A percentile compares a stretch with the other conserved stretches of the same genome.
These are phyloP conservation scores for Odocoileus hemionus DNA, from an alignment of 2,113 vertebrate species.

Conservation along the genomic window DNA sequence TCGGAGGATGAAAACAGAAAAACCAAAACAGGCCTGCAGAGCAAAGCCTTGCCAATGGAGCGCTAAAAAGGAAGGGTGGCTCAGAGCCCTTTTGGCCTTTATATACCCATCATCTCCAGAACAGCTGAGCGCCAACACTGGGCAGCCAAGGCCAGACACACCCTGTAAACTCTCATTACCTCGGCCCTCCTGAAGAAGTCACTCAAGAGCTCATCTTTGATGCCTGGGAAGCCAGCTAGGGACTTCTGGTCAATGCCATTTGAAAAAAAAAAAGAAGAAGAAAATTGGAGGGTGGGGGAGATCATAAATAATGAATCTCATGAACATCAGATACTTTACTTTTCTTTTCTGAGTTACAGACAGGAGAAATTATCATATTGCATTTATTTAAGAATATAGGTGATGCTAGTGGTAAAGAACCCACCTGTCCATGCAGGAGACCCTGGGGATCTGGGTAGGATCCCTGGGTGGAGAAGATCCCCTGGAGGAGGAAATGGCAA, in stretches of 20 bases:
- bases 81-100: constrained; percentile 1
- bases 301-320: background rate
- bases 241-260: background rate
- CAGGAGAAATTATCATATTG: background rate
- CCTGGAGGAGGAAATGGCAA: background rate
- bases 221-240: background rate
- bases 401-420: background rate
- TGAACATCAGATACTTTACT: background rate
- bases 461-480: background rate
- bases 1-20: background rate
- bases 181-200: background rate
- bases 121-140: background rate
- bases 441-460: background rate
- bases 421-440: background rate
- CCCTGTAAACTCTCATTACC: background rate
- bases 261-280: background rate
- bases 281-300: background rate
- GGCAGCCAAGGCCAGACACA: background rate
- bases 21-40: background rate
- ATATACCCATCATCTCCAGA: background rate
- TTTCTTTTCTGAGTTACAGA: constrained; percentile 6
- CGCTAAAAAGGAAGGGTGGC: background rate
- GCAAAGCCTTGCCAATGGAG: background rate
- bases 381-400: background rate
- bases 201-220: background rate